Evolutionary conservation across 2,797 vertebrate species (phyloP).

Genomic region (Synanceia verrucosa): DNA sequence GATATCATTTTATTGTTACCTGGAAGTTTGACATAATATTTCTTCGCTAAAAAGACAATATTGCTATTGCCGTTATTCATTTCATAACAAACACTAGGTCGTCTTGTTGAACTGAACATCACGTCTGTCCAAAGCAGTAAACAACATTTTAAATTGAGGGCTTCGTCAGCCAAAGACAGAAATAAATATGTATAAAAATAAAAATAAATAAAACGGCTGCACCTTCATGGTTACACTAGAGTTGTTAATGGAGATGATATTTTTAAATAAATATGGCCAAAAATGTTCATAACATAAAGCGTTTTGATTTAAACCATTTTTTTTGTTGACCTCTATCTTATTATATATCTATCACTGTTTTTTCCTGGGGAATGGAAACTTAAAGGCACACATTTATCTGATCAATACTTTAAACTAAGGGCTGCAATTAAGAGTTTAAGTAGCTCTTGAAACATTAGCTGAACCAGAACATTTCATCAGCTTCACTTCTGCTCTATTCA

Average conservation of each 20-base stretch:
- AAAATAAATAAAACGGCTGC: constrained; percentile 63
- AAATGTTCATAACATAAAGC: constrained; percentile 3
- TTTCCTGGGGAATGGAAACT: constrained; percentile 2
- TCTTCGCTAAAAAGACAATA: neutral
- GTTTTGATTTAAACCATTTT: neutral
- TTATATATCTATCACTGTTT: neutral
- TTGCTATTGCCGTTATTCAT: neutral
- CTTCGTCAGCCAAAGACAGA: constrained; percentile 27
- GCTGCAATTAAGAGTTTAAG: constrained; percentile 13
- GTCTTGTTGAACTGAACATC: too few relatives aligned
- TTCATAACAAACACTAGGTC: neutral
- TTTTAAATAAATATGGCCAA: constrained; percentile 8
- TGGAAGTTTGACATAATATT: constrained; percentile 20
- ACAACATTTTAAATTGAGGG: constrained; percentile 25
- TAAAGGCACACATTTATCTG: constrained; percentile 63
- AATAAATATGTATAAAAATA: constrained; percentile 69
- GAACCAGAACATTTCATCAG: constrained; percentile 1
- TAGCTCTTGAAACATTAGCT: constrained; percentile 19
- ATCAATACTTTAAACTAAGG: constrained; percentile 11
- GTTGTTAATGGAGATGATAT: neutral
- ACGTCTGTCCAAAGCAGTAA: constrained; percentile 6
- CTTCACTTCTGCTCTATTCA: neutral
- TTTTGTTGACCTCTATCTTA: neutral
- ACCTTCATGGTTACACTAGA: constrained; percentile 9
- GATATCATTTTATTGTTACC: neutral